A percentile compares a stretch with the other conserved stretches of the same genome.
These are phyloP conservation scores for Oasisia sp. DNA, from an alignment of 2,888 invertebrate species.

Conservation along the genomic window DNA sequence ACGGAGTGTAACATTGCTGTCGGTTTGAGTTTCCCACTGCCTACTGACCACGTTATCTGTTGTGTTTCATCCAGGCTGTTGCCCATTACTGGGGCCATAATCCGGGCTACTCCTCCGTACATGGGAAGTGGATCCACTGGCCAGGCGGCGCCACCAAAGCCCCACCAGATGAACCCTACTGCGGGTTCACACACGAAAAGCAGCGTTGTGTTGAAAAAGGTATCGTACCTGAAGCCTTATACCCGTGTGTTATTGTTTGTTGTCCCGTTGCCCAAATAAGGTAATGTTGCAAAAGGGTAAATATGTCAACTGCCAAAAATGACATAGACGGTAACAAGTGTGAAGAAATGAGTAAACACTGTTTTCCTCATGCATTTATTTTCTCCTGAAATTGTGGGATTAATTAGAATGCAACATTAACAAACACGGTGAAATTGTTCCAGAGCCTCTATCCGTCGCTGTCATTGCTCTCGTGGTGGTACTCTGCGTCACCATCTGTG, in stretches of 20 bases:
- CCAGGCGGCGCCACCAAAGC: conserved; percentile 43
- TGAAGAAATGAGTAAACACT: no score
- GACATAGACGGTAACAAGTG: no score
- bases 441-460: not conserved
- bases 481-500: not conserved
- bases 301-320: no score
- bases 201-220: conserved; percentile 37
- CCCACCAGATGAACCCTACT: conserved; percentile 51
- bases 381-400: not conserved
- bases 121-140: conserved; percentile 48
- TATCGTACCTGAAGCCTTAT: not conserved
- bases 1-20: not conserved
- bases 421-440: not conserved
- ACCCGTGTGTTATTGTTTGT: no score
- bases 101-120: conserved; percentile 34
- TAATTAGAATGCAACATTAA: not conserved
- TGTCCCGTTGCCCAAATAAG: no score
- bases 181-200: conserved; percentile 50
- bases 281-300: no score
- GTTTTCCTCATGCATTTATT: no score
- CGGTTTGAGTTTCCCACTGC: not conserved
- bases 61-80: conserved; percentile 31
- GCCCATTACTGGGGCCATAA: conserved; percentile 40
- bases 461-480: not conserved
- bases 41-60: not conserved